phyloP scores from a whole-genome alignment of 2,113 vertebrate species.

The Vidua macroura region DNA sequence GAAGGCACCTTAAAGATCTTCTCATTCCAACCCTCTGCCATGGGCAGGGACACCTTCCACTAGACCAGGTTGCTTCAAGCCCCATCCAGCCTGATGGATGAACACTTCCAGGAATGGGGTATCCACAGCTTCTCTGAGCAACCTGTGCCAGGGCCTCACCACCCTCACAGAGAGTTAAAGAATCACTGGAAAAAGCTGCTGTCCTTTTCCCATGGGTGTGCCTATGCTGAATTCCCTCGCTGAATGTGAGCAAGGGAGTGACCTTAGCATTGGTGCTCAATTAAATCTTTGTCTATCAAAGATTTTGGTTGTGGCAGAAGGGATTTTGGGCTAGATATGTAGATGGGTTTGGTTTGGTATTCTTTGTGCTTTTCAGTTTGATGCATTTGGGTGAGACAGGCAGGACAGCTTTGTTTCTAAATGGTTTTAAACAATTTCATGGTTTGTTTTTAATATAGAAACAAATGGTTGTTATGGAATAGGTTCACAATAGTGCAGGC shows the following conservation, averaged over 20 bases:
- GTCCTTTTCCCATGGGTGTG: neutral
- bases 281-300: neutral
- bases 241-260: rapidly evolving
- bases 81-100: neutral
- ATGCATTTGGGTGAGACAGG: neutral
- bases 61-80: neutral
- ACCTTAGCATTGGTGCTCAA: neutral
- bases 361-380: neutral
- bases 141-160: neutral
- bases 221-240: neutral
- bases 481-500: neutral
- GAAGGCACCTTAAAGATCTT: neutral
- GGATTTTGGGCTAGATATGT: neutral
- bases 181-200: neutral
- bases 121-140: neutral
- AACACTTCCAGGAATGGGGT: neutral
- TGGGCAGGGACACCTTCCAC: neutral
- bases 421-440: neutral
- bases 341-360: neutral
- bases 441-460: neutral
- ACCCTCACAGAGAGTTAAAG: neutral
- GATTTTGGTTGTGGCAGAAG: neutral
- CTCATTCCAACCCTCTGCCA: neutral
- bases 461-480: neutral
- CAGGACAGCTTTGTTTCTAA: neutral